These are phyloP conservation scores for Dyspetes luteomarginatus DNA, from an alignment of 2,888 invertebrate species.

Conservation along the genomic window DNA sequence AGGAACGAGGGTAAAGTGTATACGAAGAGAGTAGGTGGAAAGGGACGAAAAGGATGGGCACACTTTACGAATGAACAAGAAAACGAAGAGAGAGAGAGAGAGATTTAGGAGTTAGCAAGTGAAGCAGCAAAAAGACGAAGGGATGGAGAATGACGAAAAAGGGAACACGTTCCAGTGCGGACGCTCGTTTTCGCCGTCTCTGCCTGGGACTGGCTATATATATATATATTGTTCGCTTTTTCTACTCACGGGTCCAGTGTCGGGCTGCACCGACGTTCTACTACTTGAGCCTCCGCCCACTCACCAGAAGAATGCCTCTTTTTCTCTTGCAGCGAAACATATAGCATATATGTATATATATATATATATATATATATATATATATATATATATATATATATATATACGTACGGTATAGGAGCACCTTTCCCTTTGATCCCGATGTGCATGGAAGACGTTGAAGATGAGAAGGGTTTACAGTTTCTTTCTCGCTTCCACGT, in stretches of 20 bases:
- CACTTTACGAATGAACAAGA: conserved; percentile 29
- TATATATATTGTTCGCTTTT: conserved; percentile 34
- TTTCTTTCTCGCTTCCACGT: conserved; percentile 29
- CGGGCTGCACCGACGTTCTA: conserved; percentile 53
- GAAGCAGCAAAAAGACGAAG: conserved; percentile 3
- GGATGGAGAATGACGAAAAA: conserved; percentile 31
- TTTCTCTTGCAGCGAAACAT: conserved; percentile 43
- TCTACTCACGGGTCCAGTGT: conserved; percentile 46
- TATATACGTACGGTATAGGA: conserved; percentile 21
- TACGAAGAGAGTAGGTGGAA: conserved; percentile 16
- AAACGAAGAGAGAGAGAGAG: conserved; percentile 23
- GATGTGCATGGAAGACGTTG: conserved; percentile 29
- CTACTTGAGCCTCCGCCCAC: conserved; percentile 57
- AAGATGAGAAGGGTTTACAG: conserved; percentile 27
- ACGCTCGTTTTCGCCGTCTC: conserved; percentile 47
- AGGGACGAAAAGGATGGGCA: conserved; percentile 44
- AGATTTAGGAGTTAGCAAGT: conserved; percentile 6
- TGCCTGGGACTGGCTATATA: neutral
- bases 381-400: neutral
- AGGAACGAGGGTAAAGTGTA: conserved; percentile 14
- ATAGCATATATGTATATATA: neutral
- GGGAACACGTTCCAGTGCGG: conserved; percentile 29
- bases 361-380: neutral
- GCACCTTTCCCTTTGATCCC: conserved; percentile 61
- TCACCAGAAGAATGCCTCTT: conserved; percentile 58